phyloP scores from a whole-genome alignment of 2,888 invertebrate species.

The Drosophila pegasa region DNA sequence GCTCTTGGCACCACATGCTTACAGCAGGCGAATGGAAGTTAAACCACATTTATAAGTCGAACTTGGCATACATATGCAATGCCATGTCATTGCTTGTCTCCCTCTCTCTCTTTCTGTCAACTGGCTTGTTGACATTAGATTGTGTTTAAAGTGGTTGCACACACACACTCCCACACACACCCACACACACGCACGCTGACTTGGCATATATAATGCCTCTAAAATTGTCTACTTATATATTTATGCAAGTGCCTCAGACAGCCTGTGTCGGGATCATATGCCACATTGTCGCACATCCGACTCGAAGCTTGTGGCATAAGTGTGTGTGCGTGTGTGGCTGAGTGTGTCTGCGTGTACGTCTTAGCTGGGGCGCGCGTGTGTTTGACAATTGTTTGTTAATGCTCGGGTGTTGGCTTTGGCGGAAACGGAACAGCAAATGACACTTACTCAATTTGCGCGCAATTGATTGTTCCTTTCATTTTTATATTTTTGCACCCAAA shows the following conservation, averaged over 20 bases:
- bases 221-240: constrained; percentile 73
- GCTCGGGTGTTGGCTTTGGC: constrained; percentile 33
- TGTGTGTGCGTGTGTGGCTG: constrained; percentile 12
- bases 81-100: constrained; percentile 21
- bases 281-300: constrained; percentile 70
- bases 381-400: constrained; percentile 74
- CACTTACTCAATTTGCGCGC: constrained; percentile 71
- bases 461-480: constrained; percentile 56
- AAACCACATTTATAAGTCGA: constrained; percentile 78
- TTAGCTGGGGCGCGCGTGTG: constrained; percentile 10
- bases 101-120: constrained; percentile 23
- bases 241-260: constrained; percentile 67
- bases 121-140: constrained; percentile 71
- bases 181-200: constrained; percentile 14
- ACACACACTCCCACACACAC: constrained; percentile 35
- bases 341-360: constrained; percentile 21
- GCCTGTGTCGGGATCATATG: constrained; percentile 64
- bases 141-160: constrained; percentile 74
- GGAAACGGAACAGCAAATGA: constrained; percentile 69
- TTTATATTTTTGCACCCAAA: constrained; percentile 9
- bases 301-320: constrained; percentile 38
- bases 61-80: constrained; percentile 51
- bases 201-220: constrained; percentile 59
- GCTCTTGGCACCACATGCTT: constrained; percentile 49
- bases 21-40: constrained; percentile 72